phyloP scores from a whole-genome alignment of 1,140 invertebrate species.

The Cotesia chilonis region DNA sequence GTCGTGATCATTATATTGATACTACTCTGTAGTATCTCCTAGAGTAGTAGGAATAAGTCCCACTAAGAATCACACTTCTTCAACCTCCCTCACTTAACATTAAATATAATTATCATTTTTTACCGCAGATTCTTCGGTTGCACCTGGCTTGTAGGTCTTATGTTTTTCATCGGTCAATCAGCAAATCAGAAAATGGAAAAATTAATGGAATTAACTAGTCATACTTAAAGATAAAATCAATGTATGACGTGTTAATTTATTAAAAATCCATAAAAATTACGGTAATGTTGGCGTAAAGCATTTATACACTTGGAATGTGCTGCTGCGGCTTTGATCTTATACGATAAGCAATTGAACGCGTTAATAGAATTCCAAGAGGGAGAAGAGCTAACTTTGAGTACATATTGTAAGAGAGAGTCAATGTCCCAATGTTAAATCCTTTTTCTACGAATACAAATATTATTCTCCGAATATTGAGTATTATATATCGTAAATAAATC shows the following conservation, averaged over 20 bases:
- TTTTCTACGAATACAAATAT: conserved; percentile 9
- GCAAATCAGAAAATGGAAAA: not conserved
- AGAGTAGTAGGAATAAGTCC: not conserved
- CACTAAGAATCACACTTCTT: conserved; percentile 12
- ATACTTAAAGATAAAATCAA: not conserved
- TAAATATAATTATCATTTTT: not conserved
- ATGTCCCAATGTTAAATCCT: conserved; percentile 2
- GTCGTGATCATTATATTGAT: conserved; percentile 35
- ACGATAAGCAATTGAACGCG: conserved; percentile 27
- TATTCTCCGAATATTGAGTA: conserved; percentile 1
- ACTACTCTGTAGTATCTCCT: not conserved
- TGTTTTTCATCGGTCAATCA: not conserved
- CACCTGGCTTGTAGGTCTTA: no score
- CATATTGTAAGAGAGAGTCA: conserved; percentile 10
- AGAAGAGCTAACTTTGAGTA: no score
- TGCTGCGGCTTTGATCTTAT: not conserved
- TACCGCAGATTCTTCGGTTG: not conserved
- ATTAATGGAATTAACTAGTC: not conserved
- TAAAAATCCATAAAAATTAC: not conserved
- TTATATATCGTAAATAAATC: conserved; percentile 21
- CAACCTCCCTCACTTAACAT: not conserved
- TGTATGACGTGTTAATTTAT: not conserved
- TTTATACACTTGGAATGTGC: no score
- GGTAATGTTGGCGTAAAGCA: not conserved
- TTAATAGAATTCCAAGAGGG: conserved; percentile 30